Evolutionary conservation across 2,888 invertebrate species (phyloP).

Genomic region (Argynnis bischoffii): DNA sequence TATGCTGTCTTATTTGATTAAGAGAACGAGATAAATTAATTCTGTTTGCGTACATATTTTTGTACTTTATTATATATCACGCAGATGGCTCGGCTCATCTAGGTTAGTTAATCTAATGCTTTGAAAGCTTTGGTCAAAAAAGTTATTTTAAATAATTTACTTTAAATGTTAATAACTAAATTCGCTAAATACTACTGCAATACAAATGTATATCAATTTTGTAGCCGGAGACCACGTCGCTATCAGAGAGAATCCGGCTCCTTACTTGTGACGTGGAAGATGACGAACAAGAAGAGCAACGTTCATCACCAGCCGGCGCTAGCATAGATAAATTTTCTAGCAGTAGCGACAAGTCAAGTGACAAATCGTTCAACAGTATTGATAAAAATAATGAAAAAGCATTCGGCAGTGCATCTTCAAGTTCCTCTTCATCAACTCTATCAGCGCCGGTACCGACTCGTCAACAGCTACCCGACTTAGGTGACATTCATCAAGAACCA

Average conservation of each 20-base stretch:
- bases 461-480: constrained; percentile 69
- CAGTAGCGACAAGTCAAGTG: constrained; percentile 72
- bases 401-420: constrained; percentile 80
- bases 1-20: too few species aligned
- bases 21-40: too few species aligned
- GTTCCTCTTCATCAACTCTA: constrained; percentile 71
- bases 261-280: constrained; percentile 93
- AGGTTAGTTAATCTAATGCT: too few species aligned
- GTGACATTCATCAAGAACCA: constrained; percentile 70
- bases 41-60: too few species aligned
- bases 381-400: constrained; percentile 77
- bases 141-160: too few species aligned
- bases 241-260: constrained; percentile 93
- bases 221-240: constrained; percentile 86
- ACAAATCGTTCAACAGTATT: constrained; percentile 81
- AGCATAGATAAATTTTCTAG: constrained; percentile 84
- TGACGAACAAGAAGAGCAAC: constrained; percentile 72
- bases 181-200: too few species aligned
- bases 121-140: too few species aligned
- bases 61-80: too few species aligned
- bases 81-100: too few species aligned
- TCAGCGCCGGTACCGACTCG: constrained; percentile 58
- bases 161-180: too few species aligned
- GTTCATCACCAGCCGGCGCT: constrained; percentile 86
- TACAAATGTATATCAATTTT: not conserved